Evolutionary conservation across 2,797 vertebrate species (phyloP), one percentile per base, ranked within the genome.

Genomic region (Epinephelus coioides): DNA sequence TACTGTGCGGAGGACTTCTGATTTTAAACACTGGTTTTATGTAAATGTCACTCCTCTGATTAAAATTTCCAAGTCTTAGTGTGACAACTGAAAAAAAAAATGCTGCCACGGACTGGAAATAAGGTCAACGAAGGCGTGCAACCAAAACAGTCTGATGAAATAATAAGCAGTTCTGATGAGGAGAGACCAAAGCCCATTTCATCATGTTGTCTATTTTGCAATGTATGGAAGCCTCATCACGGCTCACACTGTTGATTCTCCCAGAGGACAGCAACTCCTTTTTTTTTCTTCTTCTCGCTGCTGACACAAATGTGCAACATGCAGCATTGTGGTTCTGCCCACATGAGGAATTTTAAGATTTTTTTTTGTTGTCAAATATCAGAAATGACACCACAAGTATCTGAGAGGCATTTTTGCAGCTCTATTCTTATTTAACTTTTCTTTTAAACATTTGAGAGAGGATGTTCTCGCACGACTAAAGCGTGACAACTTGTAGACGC

Each of bases 81-180:
- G 66, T 47, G 44, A 70, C 46, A 69, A 27, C 71, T 63, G 68
- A 74, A 70, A 27, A 69, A 78, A 30, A 76, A 76, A 47, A 30
- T 34, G 15, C 7, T n/a, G 43, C 57, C 6, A 59, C 4, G 23
- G 21, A 77, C 27, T 53, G 30, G 21, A 82, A 81, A 86, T 71
- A 82, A 83, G 68, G 82, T 30, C 80, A 79, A 60, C 19, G 15
- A 74, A 55, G 47, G 53, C 15, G 5, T 18, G 54, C 57, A 76
- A 67, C 34, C 57, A 68, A 79, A 85, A 68, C 59, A 57, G 44
- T 76, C 60, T 76, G 78, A 83, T 40, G 50, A 82, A 85, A 89
- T 79, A 84, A 86, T 81, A 67, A 82, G 72, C 82, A 50, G 43
- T 63, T 80, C 15, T 78, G 68, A 85, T 66, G 71, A 81, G 61